Percentiles rank a stretch among this genome's conserved stretches.
Evolutionary conservation across 2,797 vertebrate species (phyloP).

Genomic region (Enteromius anoplus): DNA sequence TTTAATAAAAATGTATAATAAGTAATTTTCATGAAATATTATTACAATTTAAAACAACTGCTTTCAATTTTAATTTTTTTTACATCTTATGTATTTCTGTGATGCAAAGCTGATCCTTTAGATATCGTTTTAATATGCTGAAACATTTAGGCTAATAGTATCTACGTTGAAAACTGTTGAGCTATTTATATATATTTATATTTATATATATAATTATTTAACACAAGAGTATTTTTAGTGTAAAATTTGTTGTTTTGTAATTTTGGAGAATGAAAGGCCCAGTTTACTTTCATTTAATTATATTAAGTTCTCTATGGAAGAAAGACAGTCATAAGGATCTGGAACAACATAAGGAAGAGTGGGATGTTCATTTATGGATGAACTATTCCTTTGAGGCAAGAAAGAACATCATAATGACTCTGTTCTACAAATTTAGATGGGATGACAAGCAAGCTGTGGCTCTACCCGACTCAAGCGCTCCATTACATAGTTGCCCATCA

Average conservation of each 20-base stretch:
- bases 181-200: neutral
- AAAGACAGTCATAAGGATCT: neutral
- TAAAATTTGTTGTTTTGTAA: neutral
- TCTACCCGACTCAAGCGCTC: constrained; percentile 21
- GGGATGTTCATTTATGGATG: neutral
- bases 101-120: neutral
- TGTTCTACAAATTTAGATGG: constrained; percentile 52
- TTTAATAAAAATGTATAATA: no score
- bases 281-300: neutral
- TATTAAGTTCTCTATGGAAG: neutral
- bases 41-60: neutral
- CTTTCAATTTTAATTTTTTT: neutral
- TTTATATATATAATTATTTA: no score
- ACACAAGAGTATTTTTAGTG: no score
- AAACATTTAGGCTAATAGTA: neutral
- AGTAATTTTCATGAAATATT: neutral
- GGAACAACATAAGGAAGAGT: neutral
- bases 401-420: constrained; percentile 15
- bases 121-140: neutral
- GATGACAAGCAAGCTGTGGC: constrained; percentile 31
- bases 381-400: neutral
- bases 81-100: neutral
- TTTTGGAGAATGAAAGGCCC: neutral
- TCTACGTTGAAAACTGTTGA: neutral
- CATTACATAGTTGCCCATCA: constrained; percentile 52